Conservation (phyloP, 2,113 vertebrate genomes). For the Pluvianellus socialis region DNA sequence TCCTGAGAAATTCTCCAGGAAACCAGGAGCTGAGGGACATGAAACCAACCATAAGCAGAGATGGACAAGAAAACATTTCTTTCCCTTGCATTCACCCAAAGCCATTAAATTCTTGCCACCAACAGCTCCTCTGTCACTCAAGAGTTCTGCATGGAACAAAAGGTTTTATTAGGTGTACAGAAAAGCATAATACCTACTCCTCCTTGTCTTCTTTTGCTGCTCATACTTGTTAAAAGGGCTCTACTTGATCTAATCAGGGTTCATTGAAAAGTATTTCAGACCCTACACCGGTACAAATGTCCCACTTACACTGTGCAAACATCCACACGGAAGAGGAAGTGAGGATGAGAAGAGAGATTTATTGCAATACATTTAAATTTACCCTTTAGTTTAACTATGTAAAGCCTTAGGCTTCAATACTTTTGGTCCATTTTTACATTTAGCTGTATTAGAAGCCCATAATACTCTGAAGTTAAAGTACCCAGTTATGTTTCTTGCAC, state of each 20-base stretch:
- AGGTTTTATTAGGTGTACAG: not conserved
- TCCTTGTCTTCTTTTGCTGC: not conserved
- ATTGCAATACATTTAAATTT: not conserved
- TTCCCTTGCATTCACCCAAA: not conserved
- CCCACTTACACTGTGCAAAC: not conserved
- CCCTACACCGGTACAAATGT: not conserved
- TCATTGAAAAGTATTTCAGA: not conserved
- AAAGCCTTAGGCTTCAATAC: not conserved
- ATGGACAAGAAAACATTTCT: not conserved
- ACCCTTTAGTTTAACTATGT: not conserved
- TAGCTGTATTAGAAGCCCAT: not conserved
- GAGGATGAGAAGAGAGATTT: not conserved
- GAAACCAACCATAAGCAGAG: not conserved
- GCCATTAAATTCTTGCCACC: not conserved
- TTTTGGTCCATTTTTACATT: not conserved
- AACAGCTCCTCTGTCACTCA: not conserved
- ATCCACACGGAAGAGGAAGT: not conserved
- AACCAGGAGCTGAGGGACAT: not conserved
- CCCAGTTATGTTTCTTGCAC: not conserved
- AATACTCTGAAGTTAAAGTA: not conserved
- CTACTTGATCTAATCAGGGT: not conserved
- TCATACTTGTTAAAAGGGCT: not conserved
- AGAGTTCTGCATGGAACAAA: not conserved
- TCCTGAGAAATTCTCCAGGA: not conserved
- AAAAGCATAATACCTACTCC: not conserved